Base-by-base conservation (phyloP, 2,797 vertebrate species). In the Orientallactaga sibirica region DNA sequence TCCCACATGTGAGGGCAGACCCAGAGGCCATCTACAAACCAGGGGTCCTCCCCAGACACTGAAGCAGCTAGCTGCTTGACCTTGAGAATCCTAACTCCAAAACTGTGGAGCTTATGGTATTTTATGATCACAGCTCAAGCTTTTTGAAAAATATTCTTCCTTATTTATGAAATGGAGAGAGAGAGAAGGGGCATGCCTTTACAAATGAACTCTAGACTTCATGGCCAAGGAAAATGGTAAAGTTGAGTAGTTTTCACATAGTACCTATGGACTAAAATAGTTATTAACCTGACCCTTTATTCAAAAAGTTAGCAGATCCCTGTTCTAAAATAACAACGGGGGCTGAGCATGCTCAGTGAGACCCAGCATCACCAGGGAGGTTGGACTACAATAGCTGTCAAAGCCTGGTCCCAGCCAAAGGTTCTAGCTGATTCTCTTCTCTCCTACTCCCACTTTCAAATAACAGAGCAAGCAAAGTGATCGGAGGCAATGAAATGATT, bases 381-480 rank as follows among this genome's bases (percentile, higher is more conserved):
- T 94, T 33, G 87, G 89, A 61, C 92, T 9, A 33, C 18, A 5
- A 6, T 10, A 4, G 82, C 64, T 58, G 64, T 83, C 25, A 33
- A 94, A 84, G 1, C 25, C 67, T 84, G 84, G 87, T 80, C 62
- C 91, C 94, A 83, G 90, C 19, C 75, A 22, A 3, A 27, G 84
- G 90, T 22, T 37, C 74, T 95, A 73, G 94, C 89, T 88, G 91
- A 81, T 96, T 96, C 95, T 7, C n/a, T 5, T 8, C 78, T 90
- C n/a, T 82, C 67, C 81, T 88, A 90, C 58, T 24, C 9, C 61
- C 4, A 4, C 52, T 86, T 97, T 97, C 88, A 97, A 96, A 97
- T 96, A 96, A 96, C 96, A 98, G 95, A 96, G 91, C 90, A 89
- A 61, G 76, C 37, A 90, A 97, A 97, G 96, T 98, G 97, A 97